A percentile compares a stretch with the other conserved stretches of the same genome.
Evolutionary conservation across 2,113 vertebrate species (phyloP).

Genomic region (Ptychochromis oligacanthus): DNA sequence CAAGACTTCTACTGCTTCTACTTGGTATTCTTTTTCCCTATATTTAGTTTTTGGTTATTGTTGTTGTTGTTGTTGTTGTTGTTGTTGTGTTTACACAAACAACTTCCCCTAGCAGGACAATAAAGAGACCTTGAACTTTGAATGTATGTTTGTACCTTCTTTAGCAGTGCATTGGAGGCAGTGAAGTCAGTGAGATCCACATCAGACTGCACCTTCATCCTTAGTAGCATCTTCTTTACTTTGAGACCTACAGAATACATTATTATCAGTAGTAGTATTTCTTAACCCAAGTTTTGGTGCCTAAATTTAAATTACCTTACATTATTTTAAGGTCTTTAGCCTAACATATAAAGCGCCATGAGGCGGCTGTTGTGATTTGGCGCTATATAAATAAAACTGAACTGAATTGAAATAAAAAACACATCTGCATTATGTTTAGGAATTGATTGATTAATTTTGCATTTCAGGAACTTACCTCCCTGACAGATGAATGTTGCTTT

Average conservation of each 20-base stretch:
- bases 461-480: constrained; percentile 28
- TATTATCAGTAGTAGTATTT: neutral
- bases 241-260: constrained; percentile 32
- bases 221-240: constrained; percentile 25
- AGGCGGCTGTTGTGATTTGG: too few species aligned
- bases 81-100: neutral
- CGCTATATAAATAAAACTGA: too few species aligned
- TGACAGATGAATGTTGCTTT: constrained; percentile 22
- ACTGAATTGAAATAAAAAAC: too few species aligned
- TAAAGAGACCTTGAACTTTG: neutral
- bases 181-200: neutral
- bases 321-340: too few species aligned
- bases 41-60: neutral
- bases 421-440: neutral
- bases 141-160: constrained; percentile 4
- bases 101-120: neutral
- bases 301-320: too few species aligned
- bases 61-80: neutral
- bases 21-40: neutral
- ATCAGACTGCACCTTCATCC: constrained; percentile 6
- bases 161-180: neutral
- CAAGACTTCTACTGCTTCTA: neutral
- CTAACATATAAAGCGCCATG: too few species aligned
- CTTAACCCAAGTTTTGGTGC: neutral
- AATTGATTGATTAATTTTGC: neutral